Conservation (phyloP, 1,140 invertebrate species). For the Drosophila dunni region DNA sequence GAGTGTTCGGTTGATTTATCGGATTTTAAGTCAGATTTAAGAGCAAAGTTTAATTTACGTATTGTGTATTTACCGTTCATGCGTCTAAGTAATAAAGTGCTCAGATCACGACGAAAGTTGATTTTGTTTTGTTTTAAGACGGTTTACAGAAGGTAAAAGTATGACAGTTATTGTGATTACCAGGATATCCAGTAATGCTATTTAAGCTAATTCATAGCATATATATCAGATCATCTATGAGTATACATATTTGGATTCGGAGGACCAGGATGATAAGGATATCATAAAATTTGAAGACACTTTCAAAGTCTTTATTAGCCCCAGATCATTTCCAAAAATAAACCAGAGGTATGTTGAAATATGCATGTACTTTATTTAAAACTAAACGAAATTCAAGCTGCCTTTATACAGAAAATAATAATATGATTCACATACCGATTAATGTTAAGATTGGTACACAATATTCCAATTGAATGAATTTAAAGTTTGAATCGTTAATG, state of each 20-base stretch:
- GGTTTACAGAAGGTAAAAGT: not conserved
- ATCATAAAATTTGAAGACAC: too few species aligned
- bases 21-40: slow-evolving; percentile 63
- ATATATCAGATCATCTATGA: too few species aligned
- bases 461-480: slow-evolving; percentile 18
- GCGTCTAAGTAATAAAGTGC: slow-evolving; percentile 64
- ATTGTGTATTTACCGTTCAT: slow-evolving; percentile 52
- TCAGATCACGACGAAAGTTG: slow-evolving; percentile 25
- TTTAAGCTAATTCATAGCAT: too few species aligned
- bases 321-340: not conserved
- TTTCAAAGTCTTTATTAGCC: too few species aligned
- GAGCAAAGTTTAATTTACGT: slow-evolving; percentile 54
- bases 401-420: slow-evolving; percentile 70
- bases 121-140: not conserved
- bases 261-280: too few species aligned
- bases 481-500: slow-evolving; percentile 52
- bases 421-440: slow-evolving; percentile 54
- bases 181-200: too few species aligned
- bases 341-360: slow-evolving; percentile 26
- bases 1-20: slow-evolving; percentile 10
- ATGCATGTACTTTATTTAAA: slow-evolving; percentile 71
- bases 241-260: too few species aligned
- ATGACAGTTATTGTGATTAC: too few species aligned
- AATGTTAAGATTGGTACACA: slow-evolving; percentile 51
- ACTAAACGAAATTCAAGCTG: slow-evolving; percentile 73